These are phyloP conservation scores for Eremobia ochroleuca DNA, from an alignment of 2,888 invertebrate species.

Conservation along the genomic window DNA sequence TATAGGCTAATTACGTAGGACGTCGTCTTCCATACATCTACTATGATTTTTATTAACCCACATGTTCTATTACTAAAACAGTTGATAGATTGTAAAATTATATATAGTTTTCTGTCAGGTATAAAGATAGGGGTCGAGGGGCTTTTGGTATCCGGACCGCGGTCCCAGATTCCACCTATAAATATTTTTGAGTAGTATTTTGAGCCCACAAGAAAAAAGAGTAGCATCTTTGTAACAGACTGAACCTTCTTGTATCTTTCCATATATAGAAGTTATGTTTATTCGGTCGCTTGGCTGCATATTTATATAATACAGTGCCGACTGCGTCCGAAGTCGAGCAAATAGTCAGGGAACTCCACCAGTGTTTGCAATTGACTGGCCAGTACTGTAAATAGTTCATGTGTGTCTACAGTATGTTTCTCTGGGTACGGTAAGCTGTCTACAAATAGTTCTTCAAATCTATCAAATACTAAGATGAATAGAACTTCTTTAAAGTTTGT, in stretches of 20 bases:
- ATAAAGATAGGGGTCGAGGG: too few species aligned
- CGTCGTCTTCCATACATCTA: neutral
- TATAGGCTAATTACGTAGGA: too few species aligned
- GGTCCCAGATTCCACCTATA: too few species aligned
- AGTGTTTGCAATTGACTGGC: conserved; percentile 64
- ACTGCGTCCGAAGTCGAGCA: conserved; percentile 60
- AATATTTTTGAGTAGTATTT: too few species aligned
- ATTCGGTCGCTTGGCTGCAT: conserved; percentile 64
- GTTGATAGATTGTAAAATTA: neutral
- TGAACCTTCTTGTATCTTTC: conserved; percentile 2
- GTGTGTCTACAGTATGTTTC: conserved; percentile 28
- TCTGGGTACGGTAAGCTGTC: conserved; percentile 22
- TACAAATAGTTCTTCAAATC: conserved; percentile 19
- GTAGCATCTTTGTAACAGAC: neutral
- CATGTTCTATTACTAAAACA: neutral
- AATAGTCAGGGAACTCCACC: conserved; percentile 64
- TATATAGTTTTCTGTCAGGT: neutral
- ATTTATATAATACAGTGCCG: conserved; percentile 71
- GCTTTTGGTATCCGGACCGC: too few species aligned
- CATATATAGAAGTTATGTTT: conserved; percentile 60
- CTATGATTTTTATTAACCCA: neutral
- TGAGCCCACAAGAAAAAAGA: too few species aligned
- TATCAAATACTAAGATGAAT: neutral
- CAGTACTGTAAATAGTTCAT: conserved; percentile 60
- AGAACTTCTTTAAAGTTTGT: neutral